A percentile compares a stretch with the other conserved stretches of the same genome.
These are phyloP conservation scores for Ammodytes marinus DNA, from an alignment of 2,113 vertebrate species.

Conservation along the genomic window DNA sequence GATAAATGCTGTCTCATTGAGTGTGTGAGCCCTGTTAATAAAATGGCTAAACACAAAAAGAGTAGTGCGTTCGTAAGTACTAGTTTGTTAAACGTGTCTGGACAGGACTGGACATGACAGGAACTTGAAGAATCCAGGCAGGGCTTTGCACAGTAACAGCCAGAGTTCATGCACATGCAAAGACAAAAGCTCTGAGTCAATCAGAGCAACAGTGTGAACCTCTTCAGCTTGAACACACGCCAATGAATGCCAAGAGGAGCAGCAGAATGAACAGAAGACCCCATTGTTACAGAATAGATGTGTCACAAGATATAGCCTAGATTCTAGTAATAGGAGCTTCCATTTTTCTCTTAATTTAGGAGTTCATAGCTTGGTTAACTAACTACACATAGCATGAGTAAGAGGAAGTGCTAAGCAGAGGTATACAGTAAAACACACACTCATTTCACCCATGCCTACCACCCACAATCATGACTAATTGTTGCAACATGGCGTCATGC, in stretches of 20 bases:
- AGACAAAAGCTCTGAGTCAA: slow-evolving; percentile 8
- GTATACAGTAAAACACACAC: too few species aligned
- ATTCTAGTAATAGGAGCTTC: background rate
- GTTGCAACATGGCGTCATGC: too few species aligned
- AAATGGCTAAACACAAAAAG: background rate
- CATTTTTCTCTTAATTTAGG: background rate
- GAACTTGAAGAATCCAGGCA: slow-evolving; percentile 47
- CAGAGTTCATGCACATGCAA: slow-evolving; percentile 6
- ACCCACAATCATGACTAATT: too few species aligned
- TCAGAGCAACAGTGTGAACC: background rate
- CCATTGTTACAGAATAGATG: background rate
- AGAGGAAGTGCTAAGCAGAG: too few species aligned
- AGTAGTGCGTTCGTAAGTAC: background rate
- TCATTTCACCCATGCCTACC: too few species aligned
- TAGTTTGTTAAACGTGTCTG: background rate
- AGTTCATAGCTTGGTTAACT: too few species aligned
- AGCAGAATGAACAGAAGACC: background rate
- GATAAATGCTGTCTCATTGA: background rate
- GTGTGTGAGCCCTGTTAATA: background rate
- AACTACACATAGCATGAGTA: too few species aligned
- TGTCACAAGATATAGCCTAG: background rate
- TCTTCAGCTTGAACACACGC: background rate
- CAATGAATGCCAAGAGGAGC: background rate
- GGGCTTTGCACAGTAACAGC: background rate
- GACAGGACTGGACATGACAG: slow-evolving; percentile 37